Conservation (phyloP, 2,113 vertebrate species). For the Eulacestoma nigropectus region DNA sequence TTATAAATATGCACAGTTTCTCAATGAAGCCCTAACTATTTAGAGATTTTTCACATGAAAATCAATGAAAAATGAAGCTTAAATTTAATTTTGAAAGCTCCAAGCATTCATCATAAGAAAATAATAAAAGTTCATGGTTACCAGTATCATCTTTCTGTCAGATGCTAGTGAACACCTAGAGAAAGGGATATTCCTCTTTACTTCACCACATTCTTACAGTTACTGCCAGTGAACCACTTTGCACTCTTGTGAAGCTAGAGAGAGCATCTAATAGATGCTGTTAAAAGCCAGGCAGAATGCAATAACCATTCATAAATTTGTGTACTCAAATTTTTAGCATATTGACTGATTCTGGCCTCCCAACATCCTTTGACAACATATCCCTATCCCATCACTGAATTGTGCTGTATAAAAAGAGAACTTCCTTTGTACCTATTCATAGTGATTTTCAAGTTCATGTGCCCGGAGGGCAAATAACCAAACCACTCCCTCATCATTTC, state of each 20-base stretch:
- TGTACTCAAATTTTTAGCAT: neutral
- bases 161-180: neutral
- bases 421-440: neutral
- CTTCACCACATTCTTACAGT: neutral
- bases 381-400: neutral
- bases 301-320: neutral
- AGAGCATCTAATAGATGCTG: neutral
- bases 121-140: neutral
- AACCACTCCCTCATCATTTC: neutral
- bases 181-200: neutral
- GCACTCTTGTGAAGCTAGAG: neutral
- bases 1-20: neutral
- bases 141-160: neutral
- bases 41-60: neutral
- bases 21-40: neutral
- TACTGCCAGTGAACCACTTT: neutral
- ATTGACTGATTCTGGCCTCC: neutral
- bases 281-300: neutral
- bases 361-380: neutral
- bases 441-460: neutral
- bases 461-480: neutral
- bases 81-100: neutral
- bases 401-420: neutral
- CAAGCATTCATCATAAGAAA: neutral
- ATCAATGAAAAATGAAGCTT: neutral